Conservation (phyloP, 1,140 invertebrate species). For the Tribolium madens region DNA sequence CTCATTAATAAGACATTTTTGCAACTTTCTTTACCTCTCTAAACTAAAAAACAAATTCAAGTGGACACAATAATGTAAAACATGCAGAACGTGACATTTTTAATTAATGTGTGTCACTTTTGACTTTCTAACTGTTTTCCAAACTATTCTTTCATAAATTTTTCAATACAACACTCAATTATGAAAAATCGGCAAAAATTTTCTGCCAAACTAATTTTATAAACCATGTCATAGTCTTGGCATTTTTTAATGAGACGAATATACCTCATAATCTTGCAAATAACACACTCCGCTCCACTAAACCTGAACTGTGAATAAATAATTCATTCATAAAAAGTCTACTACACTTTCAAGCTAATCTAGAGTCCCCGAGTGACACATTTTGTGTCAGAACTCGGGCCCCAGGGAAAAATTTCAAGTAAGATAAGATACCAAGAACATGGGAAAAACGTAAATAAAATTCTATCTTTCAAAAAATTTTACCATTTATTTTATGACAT, state of each 20-base stretch:
- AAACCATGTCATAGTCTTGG: conserved; percentile 28
- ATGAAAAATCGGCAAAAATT: too few species aligned
- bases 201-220: background rate
- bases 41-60: background rate
- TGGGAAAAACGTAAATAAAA: too few species aligned
- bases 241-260: conserved; percentile 17
- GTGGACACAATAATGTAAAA: background rate
- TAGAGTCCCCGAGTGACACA: background rate
- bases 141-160: too few species aligned
- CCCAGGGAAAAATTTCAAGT: too few species aligned
- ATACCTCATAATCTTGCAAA: conserved; percentile 22
- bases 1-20: background rate
- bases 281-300: conserved; percentile 24
- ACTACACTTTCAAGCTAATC: background rate
- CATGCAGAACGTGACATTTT: background rate
- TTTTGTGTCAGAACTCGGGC: background rate
- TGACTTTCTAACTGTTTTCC: background rate
- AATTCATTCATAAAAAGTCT: conserved; percentile 21
- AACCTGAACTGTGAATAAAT: conserved; percentile 15
- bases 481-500: too few species aligned
- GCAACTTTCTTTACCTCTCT: background rate
- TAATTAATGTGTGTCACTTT: background rate
- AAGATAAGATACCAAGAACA: too few species aligned
- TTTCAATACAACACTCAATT: too few species aligned
- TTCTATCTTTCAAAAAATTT: too few species aligned